Conservation (phyloP, 2,113 vertebrate species). For the Leptodactylus fuscus region DNA sequence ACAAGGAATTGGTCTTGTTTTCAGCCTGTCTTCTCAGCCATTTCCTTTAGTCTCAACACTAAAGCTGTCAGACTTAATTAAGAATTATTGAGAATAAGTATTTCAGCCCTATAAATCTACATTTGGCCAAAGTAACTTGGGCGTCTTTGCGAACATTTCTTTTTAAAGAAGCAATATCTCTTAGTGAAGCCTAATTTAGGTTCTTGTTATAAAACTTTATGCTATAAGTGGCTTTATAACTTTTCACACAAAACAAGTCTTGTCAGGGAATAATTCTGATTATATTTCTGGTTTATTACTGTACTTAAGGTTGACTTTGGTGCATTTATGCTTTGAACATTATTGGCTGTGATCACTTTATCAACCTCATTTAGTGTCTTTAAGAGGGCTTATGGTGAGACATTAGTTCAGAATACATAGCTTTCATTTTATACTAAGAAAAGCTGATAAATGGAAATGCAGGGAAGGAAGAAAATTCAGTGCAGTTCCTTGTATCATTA, state of each 20-base stretch:
- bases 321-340: constrained; percentile 36
- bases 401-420: constrained; percentile 4
- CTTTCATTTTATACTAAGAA: background rate
- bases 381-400: constrained; percentile 8
- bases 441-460: constrained; percentile 8
- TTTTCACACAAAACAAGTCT: constrained; percentile 41
- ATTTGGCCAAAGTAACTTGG: constrained; percentile 56
- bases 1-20: constrained; percentile 65
- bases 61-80: constrained; percentile 70
- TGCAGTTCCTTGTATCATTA: background rate
- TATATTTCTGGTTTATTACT: constrained; percentile 49
- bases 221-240: constrained; percentile 47
- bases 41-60: constrained; percentile 65
- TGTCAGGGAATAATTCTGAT: constrained; percentile 43
- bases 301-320: constrained; percentile 44
- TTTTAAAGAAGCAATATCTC: constrained; percentile 58
- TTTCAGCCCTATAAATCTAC: constrained; percentile 65
- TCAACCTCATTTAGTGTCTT: constrained; percentile 39
- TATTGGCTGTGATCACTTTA: constrained; percentile 22
- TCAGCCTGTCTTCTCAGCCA: constrained; percentile 63
- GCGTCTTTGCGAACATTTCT: constrained; percentile 51
- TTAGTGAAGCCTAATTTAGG: constrained; percentile 53
- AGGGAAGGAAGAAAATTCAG: background rate
- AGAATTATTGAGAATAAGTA: constrained; percentile 67
- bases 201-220: constrained; percentile 53